Percentiles rank a stretch among this genome's conserved stretches.
Conservation (phyloP, 2,888 invertebrate genomes). For the Pristionchus arcanus region DNA sequence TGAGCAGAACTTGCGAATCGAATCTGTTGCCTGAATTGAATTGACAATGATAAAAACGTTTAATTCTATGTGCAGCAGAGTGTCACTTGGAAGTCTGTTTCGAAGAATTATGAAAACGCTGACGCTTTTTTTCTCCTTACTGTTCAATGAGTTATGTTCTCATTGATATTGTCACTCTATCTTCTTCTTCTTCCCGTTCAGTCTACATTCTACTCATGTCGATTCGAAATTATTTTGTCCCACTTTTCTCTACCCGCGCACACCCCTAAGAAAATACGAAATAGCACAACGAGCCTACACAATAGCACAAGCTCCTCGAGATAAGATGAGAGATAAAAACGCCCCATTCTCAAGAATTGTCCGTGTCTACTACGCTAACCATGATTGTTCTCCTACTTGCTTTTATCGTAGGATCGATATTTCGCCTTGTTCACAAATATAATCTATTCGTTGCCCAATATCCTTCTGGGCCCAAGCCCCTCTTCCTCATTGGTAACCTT, state of each 20-base stretch:
- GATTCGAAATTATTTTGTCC: not conserved
- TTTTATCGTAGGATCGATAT: not conserved
- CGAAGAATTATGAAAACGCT: not conserved
- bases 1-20: not conserved
- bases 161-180: too few species aligned
- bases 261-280: not conserved
- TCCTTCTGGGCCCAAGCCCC: not conserved
- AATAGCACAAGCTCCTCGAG: not conserved
- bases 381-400: not conserved
- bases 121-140: too few species aligned
- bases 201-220: not conserved
- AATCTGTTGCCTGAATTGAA: not conserved
- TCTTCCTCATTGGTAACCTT: not conserved
- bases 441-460: not conserved
- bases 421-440: not conserved
- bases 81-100: not conserved
- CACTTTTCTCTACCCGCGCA: not conserved
- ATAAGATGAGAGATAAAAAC: not conserved
- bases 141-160: too few species aligned
- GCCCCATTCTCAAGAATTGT: not conserved
- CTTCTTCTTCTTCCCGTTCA: not conserved
- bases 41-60: not conserved
- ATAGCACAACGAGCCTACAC: not conserved
- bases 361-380: not conserved
- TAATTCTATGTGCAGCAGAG: not conserved